These are phyloP conservation scores for Gymnoscelis rufifasciata DNA, from an alignment of 2,888 invertebrate genomes.

Conservation along the genomic window DNA sequence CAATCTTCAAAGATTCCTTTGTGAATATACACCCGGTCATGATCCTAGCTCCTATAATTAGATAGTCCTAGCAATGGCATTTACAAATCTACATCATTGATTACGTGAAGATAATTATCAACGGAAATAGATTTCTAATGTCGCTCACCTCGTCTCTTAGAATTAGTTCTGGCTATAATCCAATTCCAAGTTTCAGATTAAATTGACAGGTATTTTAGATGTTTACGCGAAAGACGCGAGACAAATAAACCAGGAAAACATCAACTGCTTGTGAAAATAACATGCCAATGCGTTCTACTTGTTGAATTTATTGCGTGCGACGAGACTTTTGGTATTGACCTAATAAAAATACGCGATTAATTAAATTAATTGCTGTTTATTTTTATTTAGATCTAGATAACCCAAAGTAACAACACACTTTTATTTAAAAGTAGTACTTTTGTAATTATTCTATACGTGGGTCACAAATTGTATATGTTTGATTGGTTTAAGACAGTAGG, in stretches of 20 bases:
- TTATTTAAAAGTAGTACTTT: no score
- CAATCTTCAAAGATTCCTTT: neutral
- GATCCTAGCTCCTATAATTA: slow-evolving; percentile 6
- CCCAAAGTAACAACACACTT: no score
- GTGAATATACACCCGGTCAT: neutral
- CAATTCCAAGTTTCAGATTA: slow-evolving; percentile 50
- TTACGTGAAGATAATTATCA: slow-evolving; percentile 45
- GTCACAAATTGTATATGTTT: no score
- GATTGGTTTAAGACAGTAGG: neutral
- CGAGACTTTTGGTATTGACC: no score
- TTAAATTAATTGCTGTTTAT: no score
- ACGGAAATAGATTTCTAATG: slow-evolving; percentile 65
- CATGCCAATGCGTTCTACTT: slow-evolving; percentile 8
- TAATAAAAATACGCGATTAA: neutral
- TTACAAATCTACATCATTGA: slow-evolving; percentile 20
- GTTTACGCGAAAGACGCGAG: slow-evolving; percentile 35
- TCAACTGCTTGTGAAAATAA: slow-evolving; percentile 1
- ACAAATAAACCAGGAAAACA: slow-evolving; percentile 19
- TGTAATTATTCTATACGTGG: no score
- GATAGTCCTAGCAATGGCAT: slow-evolving; percentile 6
- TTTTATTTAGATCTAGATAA: no score
- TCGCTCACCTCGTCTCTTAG: slow-evolving; percentile 65
- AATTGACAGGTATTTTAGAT: slow-evolving; percentile 43
- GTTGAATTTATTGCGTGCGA: slow-evolving; percentile 7
- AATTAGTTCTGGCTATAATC: slow-evolving; percentile 60